Percentiles rank a stretch among this genome's conserved stretches.
phyloP scores from a whole-genome alignment of 64 coral and sea anemone species.

The Stichodactyla mertensii region DNA sequence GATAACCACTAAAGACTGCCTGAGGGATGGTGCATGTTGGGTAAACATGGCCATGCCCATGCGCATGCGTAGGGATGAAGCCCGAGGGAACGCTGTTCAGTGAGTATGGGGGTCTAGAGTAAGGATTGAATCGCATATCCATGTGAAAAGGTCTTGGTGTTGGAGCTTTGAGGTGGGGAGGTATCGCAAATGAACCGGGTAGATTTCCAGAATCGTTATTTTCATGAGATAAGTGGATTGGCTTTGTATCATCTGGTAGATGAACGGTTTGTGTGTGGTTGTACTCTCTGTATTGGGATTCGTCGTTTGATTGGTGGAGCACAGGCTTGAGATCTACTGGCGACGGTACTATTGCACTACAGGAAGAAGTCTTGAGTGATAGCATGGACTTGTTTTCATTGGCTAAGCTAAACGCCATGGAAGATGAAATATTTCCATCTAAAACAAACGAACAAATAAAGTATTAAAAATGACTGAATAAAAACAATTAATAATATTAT shows the following conservation, averaged over 20 bases:
- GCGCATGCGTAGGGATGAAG: conserved; percentile 58
- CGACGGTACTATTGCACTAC: background rate
- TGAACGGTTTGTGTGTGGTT: conserved; percentile 23
- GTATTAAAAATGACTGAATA: too few relatives aligned
- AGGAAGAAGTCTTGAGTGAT: background rate
- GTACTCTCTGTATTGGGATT: conserved; percentile 26
- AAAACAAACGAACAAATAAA: background rate
- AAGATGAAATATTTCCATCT: background rate
- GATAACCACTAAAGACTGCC: conserved; percentile 55
- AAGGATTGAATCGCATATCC: conserved; percentile 88
- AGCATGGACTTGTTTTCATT: background rate
- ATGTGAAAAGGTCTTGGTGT: conserved; percentile 67
- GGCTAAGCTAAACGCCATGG: background rate
- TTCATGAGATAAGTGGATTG: conserved; percentile 39
- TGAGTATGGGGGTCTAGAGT: conserved; percentile 67
- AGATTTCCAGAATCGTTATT: conserved; percentile 31
- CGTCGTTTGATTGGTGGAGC: background rate
- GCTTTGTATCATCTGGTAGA: conserved; percentile 62
- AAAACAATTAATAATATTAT: background rate
- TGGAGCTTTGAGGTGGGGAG: conserved; percentile 55
- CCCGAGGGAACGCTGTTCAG: conserved; percentile 68
- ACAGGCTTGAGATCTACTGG: conserved; percentile 9
- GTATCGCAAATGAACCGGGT: conserved; percentile 26
- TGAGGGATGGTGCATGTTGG: conserved; percentile 71
- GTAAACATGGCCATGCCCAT: conserved; percentile 57